These are phyloP conservation scores for Tillus elongatus DNA, from an alignment of 2,888 invertebrate species.

Conservation along the genomic window DNA sequence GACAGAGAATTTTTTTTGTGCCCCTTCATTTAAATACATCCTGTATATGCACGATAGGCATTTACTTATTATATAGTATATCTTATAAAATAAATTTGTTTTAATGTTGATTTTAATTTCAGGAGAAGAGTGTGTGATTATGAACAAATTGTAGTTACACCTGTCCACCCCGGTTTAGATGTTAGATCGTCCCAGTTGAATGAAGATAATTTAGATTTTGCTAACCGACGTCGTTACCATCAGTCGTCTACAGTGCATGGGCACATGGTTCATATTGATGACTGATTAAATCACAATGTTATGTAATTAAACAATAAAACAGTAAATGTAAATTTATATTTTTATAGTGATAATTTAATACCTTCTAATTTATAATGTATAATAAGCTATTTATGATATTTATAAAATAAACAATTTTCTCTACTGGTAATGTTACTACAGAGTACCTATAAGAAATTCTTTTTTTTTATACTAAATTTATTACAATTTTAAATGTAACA, in stretches of 20 bases:
- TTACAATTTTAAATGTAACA: too few relatives aligned
- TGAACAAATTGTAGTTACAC: slow-evolving; percentile 79
- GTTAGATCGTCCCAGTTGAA: slow-evolving; percentile 81
- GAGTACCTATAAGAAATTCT: too few relatives aligned
- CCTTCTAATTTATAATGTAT: background rate
- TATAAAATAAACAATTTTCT: background rate
- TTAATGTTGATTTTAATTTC: slow-evolving; percentile 30
- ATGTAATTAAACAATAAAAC: background rate
- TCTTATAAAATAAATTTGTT: too few relatives aligned
- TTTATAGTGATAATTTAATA: background rate
- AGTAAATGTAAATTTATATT: background rate
- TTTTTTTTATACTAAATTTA: too few relatives aligned
- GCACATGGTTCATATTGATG: slow-evolving; percentile 52
- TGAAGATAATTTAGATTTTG: slow-evolving; percentile 92
- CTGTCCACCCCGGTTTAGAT: slow-evolving; percentile 68
- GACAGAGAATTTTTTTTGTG: too few relatives aligned
- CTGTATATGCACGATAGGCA: too few relatives aligned
- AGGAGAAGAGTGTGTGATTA: slow-evolving; percentile 72
- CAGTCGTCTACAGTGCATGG: slow-evolving; percentile 76
- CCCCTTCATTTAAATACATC: too few relatives aligned
- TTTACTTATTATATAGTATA: too few relatives aligned
- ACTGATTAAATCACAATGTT: slow-evolving; percentile 27
- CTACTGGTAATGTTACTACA: too few relatives aligned
- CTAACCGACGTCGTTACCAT: slow-evolving; percentile 84
- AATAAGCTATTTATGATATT: background rate